These are phyloP conservation scores for Danaus melanippus DNA, from an alignment of 1,140 invertebrate species.

Conservation along the genomic window DNA sequence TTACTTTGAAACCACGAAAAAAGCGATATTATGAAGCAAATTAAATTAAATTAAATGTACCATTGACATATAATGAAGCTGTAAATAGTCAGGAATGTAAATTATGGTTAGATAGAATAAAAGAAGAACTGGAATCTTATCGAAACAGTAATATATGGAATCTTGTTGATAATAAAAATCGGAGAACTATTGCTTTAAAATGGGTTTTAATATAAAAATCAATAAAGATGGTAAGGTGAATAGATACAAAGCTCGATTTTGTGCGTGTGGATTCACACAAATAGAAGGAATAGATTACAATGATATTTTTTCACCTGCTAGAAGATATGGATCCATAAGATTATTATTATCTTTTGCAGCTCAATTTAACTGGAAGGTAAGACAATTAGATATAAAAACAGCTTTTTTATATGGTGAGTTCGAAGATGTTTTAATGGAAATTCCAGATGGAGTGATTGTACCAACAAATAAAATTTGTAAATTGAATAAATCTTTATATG, in stretches of 20 bases:
- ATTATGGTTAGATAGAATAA: constrained; percentile 13
- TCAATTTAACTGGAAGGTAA: constrained; percentile 32
- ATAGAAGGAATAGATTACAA: constrained; percentile 37
- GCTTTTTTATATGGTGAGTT: constrained; percentile 55
- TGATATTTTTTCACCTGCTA: constrained; percentile 57
- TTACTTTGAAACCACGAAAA: not conserved
- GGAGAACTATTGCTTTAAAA: constrained; percentile 18
- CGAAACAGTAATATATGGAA: constrained; percentile 23
- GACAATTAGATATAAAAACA: constrained; percentile 59
- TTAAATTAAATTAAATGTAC: constrained; percentile 3
- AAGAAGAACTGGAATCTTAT: constrained; percentile 18
- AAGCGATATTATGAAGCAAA: not conserved
- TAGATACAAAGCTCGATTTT: constrained; percentile 19
- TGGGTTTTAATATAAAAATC: constrained; percentile 23
- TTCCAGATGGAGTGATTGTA: constrained; percentile 28
- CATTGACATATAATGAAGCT: constrained; percentile 8
- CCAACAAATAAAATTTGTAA: constrained; percentile 10
- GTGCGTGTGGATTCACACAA: constrained; percentile 17
- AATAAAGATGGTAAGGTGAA: constrained; percentile 8
- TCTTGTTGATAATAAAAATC: constrained; percentile 11
- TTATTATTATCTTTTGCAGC: constrained; percentile 46
- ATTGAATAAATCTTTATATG: too few species aligned
- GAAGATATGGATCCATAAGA: constrained; percentile 44
- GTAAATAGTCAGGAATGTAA: constrained; percentile 6
- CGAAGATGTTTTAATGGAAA: constrained; percentile 41